Evolutionary conservation across 2,888 invertebrate genomes (phyloP).

Genomic region (Andrena praecox): DNA sequence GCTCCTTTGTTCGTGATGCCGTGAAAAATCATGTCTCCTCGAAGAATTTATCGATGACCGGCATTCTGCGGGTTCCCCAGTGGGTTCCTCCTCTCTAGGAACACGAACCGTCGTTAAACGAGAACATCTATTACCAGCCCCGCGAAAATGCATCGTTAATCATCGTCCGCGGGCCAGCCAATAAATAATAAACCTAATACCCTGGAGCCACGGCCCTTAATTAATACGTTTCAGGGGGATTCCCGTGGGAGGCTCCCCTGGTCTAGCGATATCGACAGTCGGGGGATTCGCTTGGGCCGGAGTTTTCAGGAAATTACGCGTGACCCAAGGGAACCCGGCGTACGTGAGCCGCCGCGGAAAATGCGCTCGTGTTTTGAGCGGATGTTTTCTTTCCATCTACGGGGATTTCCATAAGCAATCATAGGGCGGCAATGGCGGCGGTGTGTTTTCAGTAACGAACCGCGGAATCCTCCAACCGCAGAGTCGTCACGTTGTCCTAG

Average conservation of each 20-base stretch:
- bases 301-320: constrained; percentile 4
- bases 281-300: not conserved
- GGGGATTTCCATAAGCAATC: not conserved
- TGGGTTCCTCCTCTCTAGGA: not conserved
- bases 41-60: not conserved
- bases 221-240: constrained; percentile 4
- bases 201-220: not conserved
- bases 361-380: not conserved
- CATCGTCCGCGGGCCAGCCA: not conserved
- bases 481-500: not conserved
- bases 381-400: constrained; percentile 7
- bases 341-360: not conserved
- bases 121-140: constrained; percentile 9
- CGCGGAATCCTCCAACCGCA: not conserved
- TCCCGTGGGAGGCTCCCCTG: not conserved
- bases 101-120: not conserved
- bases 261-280: not conserved
- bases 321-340: not conserved
- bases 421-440: not conserved
- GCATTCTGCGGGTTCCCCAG: not conserved
- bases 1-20: not conserved
- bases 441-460: not conserved
- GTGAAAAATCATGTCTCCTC: not conserved
- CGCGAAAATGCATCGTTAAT: constrained; percentile 14
- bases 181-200: constrained; percentile 8